Conservation (phyloP, 2,797 vertebrate genomes). For the Meda fulgida region DNA sequence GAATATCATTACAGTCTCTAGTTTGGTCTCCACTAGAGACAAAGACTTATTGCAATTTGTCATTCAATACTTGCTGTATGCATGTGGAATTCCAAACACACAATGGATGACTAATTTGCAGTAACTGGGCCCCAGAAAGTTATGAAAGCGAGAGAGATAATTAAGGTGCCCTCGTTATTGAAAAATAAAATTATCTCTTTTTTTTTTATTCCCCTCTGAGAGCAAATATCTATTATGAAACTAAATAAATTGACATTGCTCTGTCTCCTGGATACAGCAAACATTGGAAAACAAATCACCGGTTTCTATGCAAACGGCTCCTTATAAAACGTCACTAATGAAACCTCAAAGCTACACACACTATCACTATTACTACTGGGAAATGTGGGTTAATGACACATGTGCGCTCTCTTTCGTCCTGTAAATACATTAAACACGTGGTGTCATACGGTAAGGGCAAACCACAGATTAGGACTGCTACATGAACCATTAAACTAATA, state of each 20-base stretch:
- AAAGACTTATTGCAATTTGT: slow-evolving; percentile 76
- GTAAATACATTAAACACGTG: slow-evolving; percentile 34
- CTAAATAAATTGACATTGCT: slow-evolving; percentile 53
- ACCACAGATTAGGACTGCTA: slow-evolving; percentile 48
- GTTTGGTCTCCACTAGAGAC: slow-evolving; percentile 76
- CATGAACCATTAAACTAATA: slow-evolving; percentile 49
- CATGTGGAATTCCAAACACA: slow-evolving; percentile 77
- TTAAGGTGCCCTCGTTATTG: slow-evolving; percentile 65
- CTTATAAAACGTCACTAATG: slow-evolving; percentile 53
- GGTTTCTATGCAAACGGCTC: slow-evolving; percentile 45
- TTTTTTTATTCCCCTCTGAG: slow-evolving; percentile 56
- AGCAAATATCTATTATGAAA: slow-evolving; percentile 66
- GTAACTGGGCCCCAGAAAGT: slow-evolving; percentile 71
- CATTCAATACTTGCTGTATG: slow-evolving; percentile 70
- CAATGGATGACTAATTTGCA: slow-evolving; percentile 75
- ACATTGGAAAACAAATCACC: slow-evolving; percentile 54
- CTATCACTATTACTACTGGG: slow-evolving; percentile 39
- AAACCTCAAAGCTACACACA: slow-evolving; percentile 55
- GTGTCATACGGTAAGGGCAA: slow-evolving; percentile 25
- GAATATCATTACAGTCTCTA: slow-evolving; percentile 83
- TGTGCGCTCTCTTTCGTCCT: slow-evolving; percentile 49
- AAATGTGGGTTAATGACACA: slow-evolving; percentile 53
- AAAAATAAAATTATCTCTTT: slow-evolving; percentile 65
- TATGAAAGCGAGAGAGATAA: slow-evolving; percentile 70
- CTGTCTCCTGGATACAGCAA: slow-evolving; percentile 58